Base-by-base conservation (phyloP, 2,888 invertebrate species). In the Petrolisthes cinctipes region DNA sequence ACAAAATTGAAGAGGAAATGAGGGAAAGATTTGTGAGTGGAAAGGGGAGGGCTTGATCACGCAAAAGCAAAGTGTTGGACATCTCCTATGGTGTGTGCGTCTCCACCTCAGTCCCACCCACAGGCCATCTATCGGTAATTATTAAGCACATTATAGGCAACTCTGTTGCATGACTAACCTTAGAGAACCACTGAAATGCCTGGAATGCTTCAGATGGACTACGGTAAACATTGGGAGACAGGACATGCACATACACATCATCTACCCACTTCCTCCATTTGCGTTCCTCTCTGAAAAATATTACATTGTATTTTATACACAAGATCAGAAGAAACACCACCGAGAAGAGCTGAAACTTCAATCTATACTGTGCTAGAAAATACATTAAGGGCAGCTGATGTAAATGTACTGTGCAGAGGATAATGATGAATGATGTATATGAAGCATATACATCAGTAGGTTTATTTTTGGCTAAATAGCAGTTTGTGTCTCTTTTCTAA, bases 241-340 rank as follows among this genome's bases (percentile, higher is more conserved):
- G 94, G 0, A 96, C 95, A 92, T 99, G 99, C 0, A 99, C 98
- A 1, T 99, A 94, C 73, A 96, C 95, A 82, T 95, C 94, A 92
- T 99, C 99, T 0, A 96, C 96, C 99, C 99, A 99, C 92, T 96
- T 95, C 81, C 99, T 94, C 99, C 99, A 99, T 92, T 97, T 96
- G 66, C 97, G 95, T 93, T 99, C 99, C 91, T 96, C 96, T 73
- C 86, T 91, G 83, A 76, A 73, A 75, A 51, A 82, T 11, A n/a
- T 37, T 37, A 37, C 37, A 37, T 37, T 37, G 37, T 37, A 37
- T 37, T 37, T 37, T 37, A 37, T 37, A 37, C 37, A 2, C 37
- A 37, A 1, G 37, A 37, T 37, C 37, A 68, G 73, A 80, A 23
- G 37, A 37, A 37, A 61, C 61, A 5, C 79, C 53, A 79, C 20